These are phyloP conservation scores for Phalanger gymnotis DNA, from an alignment of 2,797 vertebrate species.

Conservation along the genomic window DNA sequence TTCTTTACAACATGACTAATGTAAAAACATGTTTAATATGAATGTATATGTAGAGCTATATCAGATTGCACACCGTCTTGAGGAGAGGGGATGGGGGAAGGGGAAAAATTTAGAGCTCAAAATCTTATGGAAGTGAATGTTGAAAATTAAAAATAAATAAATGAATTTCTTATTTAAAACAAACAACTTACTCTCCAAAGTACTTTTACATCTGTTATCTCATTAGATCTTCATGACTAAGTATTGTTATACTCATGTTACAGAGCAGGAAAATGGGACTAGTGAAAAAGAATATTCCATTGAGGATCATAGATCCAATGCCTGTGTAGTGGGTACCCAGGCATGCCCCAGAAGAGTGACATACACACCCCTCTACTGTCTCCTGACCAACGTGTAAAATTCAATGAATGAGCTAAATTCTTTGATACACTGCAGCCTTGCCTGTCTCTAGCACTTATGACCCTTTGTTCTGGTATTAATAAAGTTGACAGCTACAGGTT, in stretches of 20 bases:
- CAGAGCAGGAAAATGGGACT: slow-evolving; percentile 13
- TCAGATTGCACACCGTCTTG: too few relatives aligned
- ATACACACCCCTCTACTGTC: background rate
- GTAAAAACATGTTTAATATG: too few relatives aligned
- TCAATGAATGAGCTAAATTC: too few relatives aligned
- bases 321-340: background rate
- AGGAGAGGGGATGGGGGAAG: too few relatives aligned
- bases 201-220: slow-evolving; percentile 41
- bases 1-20: too few relatives aligned
- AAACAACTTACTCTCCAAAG: slow-evolving; percentile 27
- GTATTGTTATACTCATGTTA: background rate
- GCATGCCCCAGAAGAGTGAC: background rate
- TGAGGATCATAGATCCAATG: slow-evolving; percentile 23
- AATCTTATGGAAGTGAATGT: too few relatives aligned
- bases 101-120: too few relatives aligned
- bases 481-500: background rate
- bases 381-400: slow-evolving; percentile 3
- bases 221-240: slow-evolving; percentile 12
- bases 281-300: background rate
- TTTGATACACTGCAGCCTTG: too few relatives aligned
- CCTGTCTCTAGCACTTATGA: too few relatives aligned
- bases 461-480: background rate
- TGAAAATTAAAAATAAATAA: too few relatives aligned
- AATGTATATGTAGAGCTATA: too few relatives aligned
- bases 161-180: too few relatives aligned